Evolutionary conservation across 1,140 invertebrate species (phyloP), one percentile per base, ranked within the genome.

Genomic region (Sminthurinus signatus): DNA sequence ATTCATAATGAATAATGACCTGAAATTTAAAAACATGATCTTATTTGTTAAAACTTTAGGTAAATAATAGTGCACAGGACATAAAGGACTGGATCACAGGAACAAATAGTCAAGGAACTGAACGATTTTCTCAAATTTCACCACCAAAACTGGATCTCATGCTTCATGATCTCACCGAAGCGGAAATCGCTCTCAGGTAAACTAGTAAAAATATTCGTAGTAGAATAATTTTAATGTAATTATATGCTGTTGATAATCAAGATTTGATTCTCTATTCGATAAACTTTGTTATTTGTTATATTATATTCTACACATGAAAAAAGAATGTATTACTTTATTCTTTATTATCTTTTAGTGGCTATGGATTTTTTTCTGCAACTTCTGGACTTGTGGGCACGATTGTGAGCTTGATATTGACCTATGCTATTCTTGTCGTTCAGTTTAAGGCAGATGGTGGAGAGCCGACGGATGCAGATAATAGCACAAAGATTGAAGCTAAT

Each of bases 311-410:
- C 27, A 8, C 54, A 57, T 57, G 54, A 57, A 36, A 25, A 36
- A 8, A 14, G 28, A 4, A 17, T 4, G n/a, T 21, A 39, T 57
- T 27, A 57, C 4, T 10, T 57, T 32, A 31, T n/a, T n/a, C n/a
- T n/a, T n/a, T n/a, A n/a, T n/a, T n/a, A n/a, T n/a, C 54, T 14
- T 36, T 57, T 5, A 57, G 56, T 46, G 56, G 56, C 42, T 43
- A 44, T 23, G 56, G 56, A 25, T 59, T 59, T 25, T 59, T 59
- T 23, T 25, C 36, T 15, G 39, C 56, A 4, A 43, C 21, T 23
- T 44, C 56, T 10, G 56, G 56, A 25, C 56, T 59, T 46, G 56
- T 59, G 3, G 56, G 56, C 5, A 36, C 56, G 23, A 59, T 59
- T 36, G 56, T 59, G 36, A 43, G 36, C 19, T 21, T 59, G 36